Evolutionary conservation across 2,888 invertebrate genomes (phyloP).

Genomic region (Nysson spinosus): DNA sequence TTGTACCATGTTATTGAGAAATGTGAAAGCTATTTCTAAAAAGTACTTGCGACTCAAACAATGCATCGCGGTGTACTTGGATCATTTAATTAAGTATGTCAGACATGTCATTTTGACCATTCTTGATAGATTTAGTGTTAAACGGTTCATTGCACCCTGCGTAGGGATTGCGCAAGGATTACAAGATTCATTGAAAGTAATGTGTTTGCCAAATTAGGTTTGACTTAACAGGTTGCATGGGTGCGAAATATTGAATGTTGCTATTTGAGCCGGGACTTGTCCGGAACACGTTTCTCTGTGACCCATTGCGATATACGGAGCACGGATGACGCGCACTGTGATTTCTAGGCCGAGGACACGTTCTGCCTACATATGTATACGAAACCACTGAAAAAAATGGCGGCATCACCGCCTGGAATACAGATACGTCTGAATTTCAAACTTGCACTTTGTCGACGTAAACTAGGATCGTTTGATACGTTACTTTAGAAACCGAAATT

Average conservation of each 20-base stretch:
- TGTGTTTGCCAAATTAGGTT: constrained; percentile 19
- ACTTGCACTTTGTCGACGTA: too few species aligned
- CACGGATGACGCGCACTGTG: constrained; percentile 41
- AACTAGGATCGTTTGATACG: too few species aligned
- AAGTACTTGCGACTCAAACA: too few species aligned
- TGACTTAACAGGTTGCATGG: constrained; percentile 6
- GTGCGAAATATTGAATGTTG: constrained; percentile 7
- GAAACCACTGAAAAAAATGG: constrained; percentile 37
- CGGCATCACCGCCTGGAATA: constrained; percentile 33
- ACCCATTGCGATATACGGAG: constrained; percentile 52
- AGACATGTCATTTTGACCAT: too few species aligned
- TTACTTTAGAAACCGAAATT: too few species aligned
- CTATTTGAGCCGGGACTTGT: constrained; percentile 21
- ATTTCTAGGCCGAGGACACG: constrained; percentile 64
- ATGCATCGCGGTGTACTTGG: too few species aligned
- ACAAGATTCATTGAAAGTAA: constrained; percentile 3
- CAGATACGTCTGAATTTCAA: constrained; percentile 3
- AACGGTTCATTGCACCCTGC: too few species aligned
- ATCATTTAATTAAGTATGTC: too few species aligned
- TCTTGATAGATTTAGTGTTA: too few species aligned
- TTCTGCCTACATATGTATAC: constrained; percentile 38
- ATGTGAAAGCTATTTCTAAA: too few species aligned
- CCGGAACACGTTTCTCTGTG: constrained; percentile 32
- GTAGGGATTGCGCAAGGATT: not conserved
- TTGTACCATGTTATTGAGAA: too few species aligned